These are phyloP conservation scores for Cetonia aurata DNA, from an alignment of 2,888 invertebrate species.

Conservation along the genomic window DNA sequence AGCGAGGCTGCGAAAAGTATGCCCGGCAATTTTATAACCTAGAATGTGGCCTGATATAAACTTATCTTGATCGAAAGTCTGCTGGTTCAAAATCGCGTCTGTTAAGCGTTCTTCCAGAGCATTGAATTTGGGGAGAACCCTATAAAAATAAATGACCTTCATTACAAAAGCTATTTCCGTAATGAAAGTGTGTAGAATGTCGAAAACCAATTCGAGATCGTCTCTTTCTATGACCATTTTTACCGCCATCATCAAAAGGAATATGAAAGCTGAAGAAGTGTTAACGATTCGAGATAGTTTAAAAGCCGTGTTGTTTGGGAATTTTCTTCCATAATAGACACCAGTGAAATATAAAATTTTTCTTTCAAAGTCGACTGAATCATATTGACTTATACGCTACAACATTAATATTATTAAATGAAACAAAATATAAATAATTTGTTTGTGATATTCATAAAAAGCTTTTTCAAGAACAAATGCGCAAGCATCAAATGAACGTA, in stretches of 20 bases:
- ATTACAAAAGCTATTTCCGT: slow-evolving; percentile 1
- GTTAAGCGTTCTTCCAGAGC: slow-evolving; percentile 7
- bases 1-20: neutral
- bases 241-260: neutral
- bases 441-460: too few species aligned
- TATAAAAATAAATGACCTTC: neutral
- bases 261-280: neutral
- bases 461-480: too few species aligned
- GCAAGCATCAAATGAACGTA: too few species aligned
- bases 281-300: neutral
- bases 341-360: neutral
- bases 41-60: neutral
- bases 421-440: neutral
- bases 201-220: neutral
- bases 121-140: neutral
- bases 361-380: neutral
- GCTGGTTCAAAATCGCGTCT: slow-evolving; percentile 5
- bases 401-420: neutral
- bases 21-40: neutral
- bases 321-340: neutral
- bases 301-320: neutral
- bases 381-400: neutral
- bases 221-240: neutral
- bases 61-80: neutral
- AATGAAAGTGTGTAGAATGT: neutral